Percentiles rank a stretch among this genome's conserved stretches.
phyloP scores from a whole-genome alignment of 1,140 invertebrate genomes.

The Octopus sinensis region DNA sequence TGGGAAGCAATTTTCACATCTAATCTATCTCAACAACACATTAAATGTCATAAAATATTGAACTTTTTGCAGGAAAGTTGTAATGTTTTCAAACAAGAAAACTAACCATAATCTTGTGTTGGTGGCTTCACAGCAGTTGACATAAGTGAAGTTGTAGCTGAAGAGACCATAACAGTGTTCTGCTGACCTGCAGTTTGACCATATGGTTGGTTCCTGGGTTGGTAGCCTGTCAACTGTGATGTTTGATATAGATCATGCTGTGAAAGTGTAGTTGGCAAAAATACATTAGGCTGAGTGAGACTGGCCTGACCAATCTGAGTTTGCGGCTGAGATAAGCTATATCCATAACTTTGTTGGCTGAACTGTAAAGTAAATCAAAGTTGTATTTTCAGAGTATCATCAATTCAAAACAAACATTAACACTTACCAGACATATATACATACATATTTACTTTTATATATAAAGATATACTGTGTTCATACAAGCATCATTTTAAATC shows the following conservation, averaged over 20 bases:
- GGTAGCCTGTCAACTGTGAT: constrained; percentile 58
- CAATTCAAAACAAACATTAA: too few species aligned
- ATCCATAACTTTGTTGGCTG: constrained; percentile 65
- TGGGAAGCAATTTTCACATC: too few species aligned
- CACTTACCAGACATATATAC: too few species aligned
- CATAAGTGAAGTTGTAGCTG: constrained; percentile 83
- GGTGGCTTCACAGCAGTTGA: constrained; percentile 83
- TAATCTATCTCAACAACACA: too few species aligned
- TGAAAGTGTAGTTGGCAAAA: constrained; percentile 47
- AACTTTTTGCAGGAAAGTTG: too few species aligned
- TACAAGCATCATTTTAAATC: too few species aligned
- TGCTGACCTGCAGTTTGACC: constrained; percentile 64
- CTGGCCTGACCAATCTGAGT: constrained; percentile 60
- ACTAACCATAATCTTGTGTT: constrained; percentile 40
- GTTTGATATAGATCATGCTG: constrained; percentile 59
- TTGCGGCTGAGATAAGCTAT: constrained; percentile 68
- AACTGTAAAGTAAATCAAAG: constrained; percentile 58
- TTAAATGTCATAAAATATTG: too few species aligned
- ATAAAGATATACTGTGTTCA: too few species aligned
- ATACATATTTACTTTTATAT: too few species aligned
- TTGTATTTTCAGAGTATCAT: too few species aligned
- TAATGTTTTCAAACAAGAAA: background rate
- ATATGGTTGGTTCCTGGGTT: constrained; percentile 58
- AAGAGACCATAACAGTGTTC: constrained; percentile 83
- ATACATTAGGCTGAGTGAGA: constrained; percentile 47